Percentiles rank a stretch among this genome's conserved stretches.
Evolutionary conservation across 1,140 invertebrate species (phyloP).

Genomic region (Drosophila yakuba): DNA sequence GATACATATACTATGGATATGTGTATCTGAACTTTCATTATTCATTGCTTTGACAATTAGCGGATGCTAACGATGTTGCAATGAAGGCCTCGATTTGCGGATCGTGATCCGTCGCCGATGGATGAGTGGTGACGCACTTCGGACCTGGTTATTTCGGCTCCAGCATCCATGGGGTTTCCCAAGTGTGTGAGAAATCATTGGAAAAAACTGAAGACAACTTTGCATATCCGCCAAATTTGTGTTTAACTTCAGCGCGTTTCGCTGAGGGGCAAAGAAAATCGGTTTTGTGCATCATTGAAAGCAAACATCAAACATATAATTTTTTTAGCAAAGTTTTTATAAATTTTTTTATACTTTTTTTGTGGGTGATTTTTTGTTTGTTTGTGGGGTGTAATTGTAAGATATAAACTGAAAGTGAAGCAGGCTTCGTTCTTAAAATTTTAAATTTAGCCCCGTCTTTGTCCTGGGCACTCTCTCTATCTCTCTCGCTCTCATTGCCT

Average conservation of each 20-base stretch:
- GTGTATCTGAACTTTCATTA: constrained; percentile 29
- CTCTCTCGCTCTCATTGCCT: constrained; percentile 37
- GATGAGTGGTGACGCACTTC: constrained; percentile 41
- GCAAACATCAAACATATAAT: constrained; percentile 79
- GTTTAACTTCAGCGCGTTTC: neutral
- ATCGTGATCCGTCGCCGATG: constrained; percentile 29
- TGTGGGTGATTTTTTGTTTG: constrained; percentile 41
- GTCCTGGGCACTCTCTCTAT: constrained; percentile 27
- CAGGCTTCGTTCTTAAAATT: constrained; percentile 64
- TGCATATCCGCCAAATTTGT: constrained; percentile 28
- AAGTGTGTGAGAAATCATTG: constrained; percentile 14
- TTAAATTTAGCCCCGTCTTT: constrained; percentile 44
- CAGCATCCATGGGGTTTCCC: constrained; percentile 53
- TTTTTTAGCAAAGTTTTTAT: constrained; percentile 65
- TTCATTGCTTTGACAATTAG: constrained; percentile 46
- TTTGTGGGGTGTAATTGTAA: constrained; percentile 55
- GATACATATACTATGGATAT: neutral
- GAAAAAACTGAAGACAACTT: constrained; percentile 24
- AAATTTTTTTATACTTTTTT: constrained; percentile 73
- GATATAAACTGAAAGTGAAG: constrained; percentile 67
- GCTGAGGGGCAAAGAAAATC: constrained; percentile 55
- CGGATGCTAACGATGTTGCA: constrained; percentile 51
- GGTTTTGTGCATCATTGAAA: constrained; percentile 56
- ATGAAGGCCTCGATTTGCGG: constrained; percentile 59
- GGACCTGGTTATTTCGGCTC: constrained; percentile 12